Base-by-base conservation (phyloP, 30 jellyfish, hydroid and myxozoan genomes). In the Pelagia noctiluca region DNA sequence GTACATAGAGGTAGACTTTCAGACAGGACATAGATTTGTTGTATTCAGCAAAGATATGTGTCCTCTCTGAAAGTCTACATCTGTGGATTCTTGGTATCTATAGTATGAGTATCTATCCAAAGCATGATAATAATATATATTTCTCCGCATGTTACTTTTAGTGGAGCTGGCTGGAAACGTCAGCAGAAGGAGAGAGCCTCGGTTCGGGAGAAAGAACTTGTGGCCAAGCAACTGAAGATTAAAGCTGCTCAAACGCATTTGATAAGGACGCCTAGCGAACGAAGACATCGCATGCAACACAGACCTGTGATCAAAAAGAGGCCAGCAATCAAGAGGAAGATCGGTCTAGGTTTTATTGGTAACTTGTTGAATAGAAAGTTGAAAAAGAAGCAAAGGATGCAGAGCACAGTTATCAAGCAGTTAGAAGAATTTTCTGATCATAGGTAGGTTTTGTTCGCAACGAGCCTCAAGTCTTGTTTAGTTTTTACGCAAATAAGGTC, bases 351-450 rank as follows among this genome's bases (percentile, higher is more conserved):
- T 12, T 52, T 93, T 38, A 93, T 87, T 38, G 98, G 97, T 0
- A 87, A 75, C 16, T 47, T 88, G 23, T 71, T 93, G 63, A 88
- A 87, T 83, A 82, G 95, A 31, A 88, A 89, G 63, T 70, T 71
- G 49, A 71, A 72, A 48, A 79, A 82, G 80, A 68, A 72, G n/a
- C n/a, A n/a, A 42, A 78, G 96, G 33, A 54, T 93, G 25, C 64
- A 81, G n/a, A 93, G 97, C 64, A 67, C 61, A 19, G 97, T 93
- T 25, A 61, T 78, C 42, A 85, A 88, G 63, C 98, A 93, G 76
- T 50, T 93, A 62, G 98, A 93, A 1, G 97, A 93, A 2, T 33
- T 93, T 24, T 62, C 90, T 7, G 98, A 93, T 70, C 98, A 93
- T 53, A 87, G 98, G 98, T 87, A 18, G 32, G 91, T 0, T 11